Evolutionary conservation across 2,797 vertebrate genomes (phyloP), one percentile per base, ranked within the genome.

Genomic region (Enteromius paludinosus): DNA sequence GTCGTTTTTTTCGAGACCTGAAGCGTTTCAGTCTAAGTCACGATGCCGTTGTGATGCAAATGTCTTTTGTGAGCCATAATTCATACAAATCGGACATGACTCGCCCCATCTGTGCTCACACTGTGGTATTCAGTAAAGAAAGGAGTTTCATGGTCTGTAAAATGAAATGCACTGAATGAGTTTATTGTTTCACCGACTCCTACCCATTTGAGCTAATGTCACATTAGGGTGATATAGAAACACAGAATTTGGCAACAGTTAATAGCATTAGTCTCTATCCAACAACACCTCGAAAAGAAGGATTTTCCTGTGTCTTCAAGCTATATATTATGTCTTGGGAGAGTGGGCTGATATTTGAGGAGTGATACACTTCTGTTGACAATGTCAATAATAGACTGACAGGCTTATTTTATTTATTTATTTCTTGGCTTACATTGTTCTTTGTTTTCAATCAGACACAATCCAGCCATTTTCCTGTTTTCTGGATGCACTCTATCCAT

Each of bases 171-270:
- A 38, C 65, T 81, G 43, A 84, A 73, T 78, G 45, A 75, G 80
- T 3, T 25, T 52, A 82, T 85, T 84, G 86, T 85, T 82, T 79
- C 4, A 80, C 33, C 38, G 41, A 75, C 74, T 81, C 84, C 81
- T 76, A 84, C 82, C 28, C 38, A n/a, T 70, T 49, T n/a, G 3
- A 38, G 66, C 54, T 59, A 66, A 70, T 76, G 74, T 45, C 69
- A 70, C 82, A 65, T 52, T 65, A 33, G 74, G 56, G 69, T 79
- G 47, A 35, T 84, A n/a, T 25, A 17, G 6, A 78, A 35, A 75
- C 43, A n/a, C 59, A 45, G 35, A 64, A 33, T 20, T 35, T 38
- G 43, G 30, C 49, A 65, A 28, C 4, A 15, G 8, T 38, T 33
- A 52, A 38, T 78, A 45, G 5, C 30, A 38, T 66, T 66, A 35